These are phyloP conservation scores for Vanacampus margaritifer DNA, from an alignment of 2,113 vertebrate genomes.

Conservation along the genomic window DNA sequence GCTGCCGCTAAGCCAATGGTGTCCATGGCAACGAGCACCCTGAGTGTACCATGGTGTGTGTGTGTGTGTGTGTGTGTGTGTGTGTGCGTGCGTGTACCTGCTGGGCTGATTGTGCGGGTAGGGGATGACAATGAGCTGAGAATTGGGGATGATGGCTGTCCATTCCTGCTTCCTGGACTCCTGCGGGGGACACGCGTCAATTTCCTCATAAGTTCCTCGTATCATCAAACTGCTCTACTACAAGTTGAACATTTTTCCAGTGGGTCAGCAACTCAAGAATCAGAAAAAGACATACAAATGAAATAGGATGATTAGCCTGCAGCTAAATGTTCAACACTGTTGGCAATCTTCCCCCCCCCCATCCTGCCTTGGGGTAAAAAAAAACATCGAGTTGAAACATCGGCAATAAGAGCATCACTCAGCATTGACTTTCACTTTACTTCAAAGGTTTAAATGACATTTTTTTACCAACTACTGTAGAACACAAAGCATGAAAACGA, in stretches of 20 bases:
- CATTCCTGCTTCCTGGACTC: conserved; percentile 85
- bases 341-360: neutral
- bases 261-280: neutral
- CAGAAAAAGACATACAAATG: neutral
- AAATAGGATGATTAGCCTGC: neutral
- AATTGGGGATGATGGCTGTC: conserved; percentile 98
- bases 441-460: too few relatives aligned
- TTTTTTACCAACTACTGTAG: too few relatives aligned
- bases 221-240: neutral
- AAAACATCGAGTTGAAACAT: neutral
- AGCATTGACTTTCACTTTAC: neutral
- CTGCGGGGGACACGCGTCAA: conserved; percentile 57
- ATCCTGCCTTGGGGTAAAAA: neutral
- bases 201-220: too few relatives aligned
- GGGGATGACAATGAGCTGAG: conserved; percentile 96
- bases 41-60: conserved; percentile 1
- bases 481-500: too few relatives aligned
- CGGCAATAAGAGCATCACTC: neutral
- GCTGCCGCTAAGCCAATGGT: conserved; percentile 11
- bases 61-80: conserved; percentile 1
- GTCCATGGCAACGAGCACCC: conserved; percentile 21
- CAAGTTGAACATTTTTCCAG: neutral
- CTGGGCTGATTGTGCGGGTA: conserved; percentile 85
- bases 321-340: neutral
- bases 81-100: conserved; percentile 70